Conservation (phyloP, 2,888 invertebrate genomes). For the Argyresthia goedartella region DNA sequence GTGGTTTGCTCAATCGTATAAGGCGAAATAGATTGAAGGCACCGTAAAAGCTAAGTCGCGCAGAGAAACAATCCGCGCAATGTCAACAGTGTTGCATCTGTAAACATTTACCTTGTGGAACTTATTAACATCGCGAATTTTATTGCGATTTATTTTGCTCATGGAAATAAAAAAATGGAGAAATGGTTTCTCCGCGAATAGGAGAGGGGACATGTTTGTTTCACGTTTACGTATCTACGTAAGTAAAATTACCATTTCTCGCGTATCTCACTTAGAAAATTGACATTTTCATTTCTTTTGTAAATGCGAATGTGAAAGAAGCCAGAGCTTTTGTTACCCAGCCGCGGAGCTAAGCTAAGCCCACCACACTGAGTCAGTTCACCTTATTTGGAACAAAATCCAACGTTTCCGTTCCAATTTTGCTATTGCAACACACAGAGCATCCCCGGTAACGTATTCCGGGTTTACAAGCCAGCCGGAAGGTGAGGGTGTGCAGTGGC, state of each 20-base stretch:
- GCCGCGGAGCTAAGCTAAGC: slow-evolving; percentile 34
- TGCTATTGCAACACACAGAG: slow-evolving; percentile 40
- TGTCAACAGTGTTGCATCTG: neutral
- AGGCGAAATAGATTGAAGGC: neutral
- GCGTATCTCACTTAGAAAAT: slow-evolving; percentile 5
- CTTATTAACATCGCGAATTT: neutral
- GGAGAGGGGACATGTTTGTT: no score
- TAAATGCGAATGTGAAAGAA: slow-evolving; percentile 37
- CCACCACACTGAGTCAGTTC: slow-evolving; percentile 23
- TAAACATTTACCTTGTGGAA: neutral
- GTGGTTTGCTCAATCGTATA: neutral
- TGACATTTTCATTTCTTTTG: slow-evolving; percentile 33
- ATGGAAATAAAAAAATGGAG: neutral
- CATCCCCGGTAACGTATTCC: slow-evolving; percentile 47
- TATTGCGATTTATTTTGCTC: neutral
- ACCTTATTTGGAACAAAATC: slow-evolving; percentile 51
- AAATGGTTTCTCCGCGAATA: neutral
- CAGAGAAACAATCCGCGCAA: neutral
- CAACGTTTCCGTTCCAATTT: slow-evolving; percentile 44
- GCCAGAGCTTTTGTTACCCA: neutral
- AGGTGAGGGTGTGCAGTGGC: slow-evolving; percentile 30
- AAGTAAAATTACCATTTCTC: slow-evolving; percentile 5
- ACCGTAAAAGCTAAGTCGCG: neutral
- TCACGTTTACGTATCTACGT: neutral
- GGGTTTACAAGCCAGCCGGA: slow-evolving; percentile 35